Base-by-base conservation (phyloP, 2,797 vertebrate species). In the Chaunax sp. region DNA sequence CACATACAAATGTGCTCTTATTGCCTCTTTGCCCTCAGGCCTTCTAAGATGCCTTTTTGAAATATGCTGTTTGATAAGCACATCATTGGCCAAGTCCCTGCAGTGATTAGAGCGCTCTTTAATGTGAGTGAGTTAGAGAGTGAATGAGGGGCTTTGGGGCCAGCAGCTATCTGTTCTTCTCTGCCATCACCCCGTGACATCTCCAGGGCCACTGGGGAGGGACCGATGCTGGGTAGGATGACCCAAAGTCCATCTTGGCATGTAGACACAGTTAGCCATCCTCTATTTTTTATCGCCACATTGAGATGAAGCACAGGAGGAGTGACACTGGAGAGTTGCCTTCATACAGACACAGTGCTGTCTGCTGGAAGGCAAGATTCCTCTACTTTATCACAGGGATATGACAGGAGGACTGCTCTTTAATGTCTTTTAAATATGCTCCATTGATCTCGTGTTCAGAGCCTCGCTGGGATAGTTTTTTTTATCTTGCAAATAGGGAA, bases 41-140 rank as follows among this genome's bases (percentile, higher is more conserved):
- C 91, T 92, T 95, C 94, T 91, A 92, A 93, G 92, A 94, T 92
- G 90, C 86, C 92, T 92, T 93, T 94, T 92, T 95, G 93, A 94
- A 94, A 94, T 94, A 94, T 95, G 93, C 94, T 81, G 92, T 95
- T 95, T 95, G 94, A 95, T 94, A 94, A 93, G 91, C 91, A 92
- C 91, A 93, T 94, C 92, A 92, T 93, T 90, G 93, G 89, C 89
- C 89, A 89, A 91, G 91, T 94, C 93, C 93, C 93, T 67, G 88
- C 91, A 93, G 92, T 94, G 93, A 94, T 95, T 94, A 94, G 88
- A 92, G 87, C 77, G 62, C 82, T 73, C 93, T 95, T 95, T 94
- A 94, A 94, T 94, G 90, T 92, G 88, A 79, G 88, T 89, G 81
- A 92, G 84, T 91, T 87, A 86, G 81, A 86, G 82, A 88, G 82